These are phyloP conservation scores for Limnephilus lunatus DNA, from an alignment of 2,888 invertebrate species.

Conservation along the genomic window DNA sequence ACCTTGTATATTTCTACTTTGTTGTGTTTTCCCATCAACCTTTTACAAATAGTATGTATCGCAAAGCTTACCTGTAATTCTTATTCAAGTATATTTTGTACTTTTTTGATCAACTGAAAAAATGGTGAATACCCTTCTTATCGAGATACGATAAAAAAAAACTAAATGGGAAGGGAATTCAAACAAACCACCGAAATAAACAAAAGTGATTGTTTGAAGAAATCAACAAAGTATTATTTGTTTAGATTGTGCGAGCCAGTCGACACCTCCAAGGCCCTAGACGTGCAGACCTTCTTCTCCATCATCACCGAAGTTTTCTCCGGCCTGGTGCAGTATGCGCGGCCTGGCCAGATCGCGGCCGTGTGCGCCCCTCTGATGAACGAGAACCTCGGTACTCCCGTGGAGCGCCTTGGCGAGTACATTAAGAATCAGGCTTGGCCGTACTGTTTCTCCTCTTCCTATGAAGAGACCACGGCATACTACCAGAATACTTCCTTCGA, in stretches of 20 bases:
- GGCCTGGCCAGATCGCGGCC: neutral
- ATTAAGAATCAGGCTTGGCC: neutral
- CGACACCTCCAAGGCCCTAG: constrained; percentile 69
- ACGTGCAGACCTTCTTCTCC: constrained; percentile 73
- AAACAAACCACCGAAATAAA: neutral
- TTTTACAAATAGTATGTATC: too few species aligned
- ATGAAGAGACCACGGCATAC: constrained; percentile 35
- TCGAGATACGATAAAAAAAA: too few species aligned
- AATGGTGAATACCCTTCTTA: neutral
- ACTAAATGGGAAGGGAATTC: too few species aligned
- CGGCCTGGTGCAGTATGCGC: constrained; percentile 72
- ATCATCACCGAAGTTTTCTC: constrained; percentile 73
- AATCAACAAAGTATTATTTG: neutral
- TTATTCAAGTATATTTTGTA: too few species aligned
- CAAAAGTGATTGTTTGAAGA: neutral
- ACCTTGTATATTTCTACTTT: too few species aligned
- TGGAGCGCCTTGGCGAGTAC: constrained; percentile 43
- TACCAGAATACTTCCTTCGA: constrained; percentile 18
- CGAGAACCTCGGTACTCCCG: constrained; percentile 7
- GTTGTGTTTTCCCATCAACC: too few species aligned
- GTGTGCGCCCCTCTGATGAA: constrained; percentile 25
- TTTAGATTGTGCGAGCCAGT: constrained; percentile 69
- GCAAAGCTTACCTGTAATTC: too few species aligned
- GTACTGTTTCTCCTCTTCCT: neutral
- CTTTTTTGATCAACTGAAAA: neutral